Conservation (phyloP, 2,797 vertebrate genomes). For the Carduelis carduelis region DNA sequence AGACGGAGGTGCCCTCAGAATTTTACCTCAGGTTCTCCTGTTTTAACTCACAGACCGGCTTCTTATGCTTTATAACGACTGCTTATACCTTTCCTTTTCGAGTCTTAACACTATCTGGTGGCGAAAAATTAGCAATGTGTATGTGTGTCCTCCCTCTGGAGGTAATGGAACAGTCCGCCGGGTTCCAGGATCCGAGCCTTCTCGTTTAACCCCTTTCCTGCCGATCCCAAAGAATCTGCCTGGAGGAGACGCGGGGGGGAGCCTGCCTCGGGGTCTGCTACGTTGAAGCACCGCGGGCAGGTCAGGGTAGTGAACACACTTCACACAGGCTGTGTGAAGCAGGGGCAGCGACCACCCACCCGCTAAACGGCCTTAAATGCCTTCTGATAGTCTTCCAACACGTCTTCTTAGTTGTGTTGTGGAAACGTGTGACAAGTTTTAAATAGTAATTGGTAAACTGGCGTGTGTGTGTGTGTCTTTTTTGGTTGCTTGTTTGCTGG, state of each 20-base stretch:
- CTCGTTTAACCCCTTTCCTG: background rate
- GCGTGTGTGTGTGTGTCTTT: too few relatives aligned
- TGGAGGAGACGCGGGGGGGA: background rate
- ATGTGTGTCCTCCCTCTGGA: background rate
- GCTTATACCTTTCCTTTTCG: background rate
- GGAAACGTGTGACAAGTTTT: background rate
- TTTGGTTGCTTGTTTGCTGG: background rate
- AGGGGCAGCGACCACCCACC: rapidly evolving
- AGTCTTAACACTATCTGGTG: background rate
- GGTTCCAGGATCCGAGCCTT: background rate
- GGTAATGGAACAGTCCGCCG: conserved; percentile 6
- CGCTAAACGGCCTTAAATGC: background rate
- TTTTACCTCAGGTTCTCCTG: background rate
- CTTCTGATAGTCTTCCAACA: rapidly evolving
- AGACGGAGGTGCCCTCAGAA: background rate
- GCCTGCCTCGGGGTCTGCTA: background rate
- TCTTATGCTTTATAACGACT: background rate
- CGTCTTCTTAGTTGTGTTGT: background rate
- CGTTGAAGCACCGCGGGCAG: background rate
- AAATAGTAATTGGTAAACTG: background rate
- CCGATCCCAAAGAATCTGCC: background rate
- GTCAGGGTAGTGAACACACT: too few relatives aligned
- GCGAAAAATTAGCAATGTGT: background rate
- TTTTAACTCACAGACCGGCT: background rate
- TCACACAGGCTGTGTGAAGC: background rate